Base-by-base conservation (phyloP, 2,113 vertebrate genomes). In the Eurypyga helias region DNA sequence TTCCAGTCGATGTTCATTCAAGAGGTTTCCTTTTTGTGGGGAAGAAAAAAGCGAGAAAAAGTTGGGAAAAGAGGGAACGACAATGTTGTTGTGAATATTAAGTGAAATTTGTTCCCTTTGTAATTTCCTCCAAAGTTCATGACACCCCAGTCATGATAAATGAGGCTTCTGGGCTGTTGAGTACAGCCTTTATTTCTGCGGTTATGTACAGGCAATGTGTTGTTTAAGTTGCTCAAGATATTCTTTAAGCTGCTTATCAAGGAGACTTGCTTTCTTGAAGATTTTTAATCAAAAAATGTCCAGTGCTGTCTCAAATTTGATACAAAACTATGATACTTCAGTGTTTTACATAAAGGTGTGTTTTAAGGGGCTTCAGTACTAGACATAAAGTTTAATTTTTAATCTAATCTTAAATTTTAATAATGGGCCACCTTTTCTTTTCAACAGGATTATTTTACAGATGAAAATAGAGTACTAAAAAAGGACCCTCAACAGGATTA, bases 361-460 rank as follows among this genome's bases (percentile, higher is more conserved):
- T 41, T 87, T 91, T 80, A 65, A 93, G 49, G 9, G 25, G 15
- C 25, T 96, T 79, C 45, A 25, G 5, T 61, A 20, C 16, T 17
- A 3, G 26, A 11, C 29, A n/a, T 13, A 4, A 46, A 70, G 33
- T 55, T 89, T 38, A 0, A 36, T 66, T 82, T 93, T 81, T 57
- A 36, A 38, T 48, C 81, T 73, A 33, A 28, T 36, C 46, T 41
- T 52, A 48, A 4, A 24, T 91, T 71, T 89, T 88, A 81, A 71
- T 54, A 51, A 48, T 55, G 67, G 25, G 38, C 33, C 25, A 60
- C 71, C 28, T 80, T 78, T 46, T 90, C 51, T 97, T 96, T 97
- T 93, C 33, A 31, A 96, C 84, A 99, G 99, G 99, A 99, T 95
- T 99, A 98, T 96, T 98, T 98, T 95, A 98, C 98, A 89, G 98